Percentiles rank a stretch among this genome's conserved stretches.
phyloP scores from a whole-genome alignment of 2,888 invertebrate species.

The Zhuqinia jingwanae region DNA sequence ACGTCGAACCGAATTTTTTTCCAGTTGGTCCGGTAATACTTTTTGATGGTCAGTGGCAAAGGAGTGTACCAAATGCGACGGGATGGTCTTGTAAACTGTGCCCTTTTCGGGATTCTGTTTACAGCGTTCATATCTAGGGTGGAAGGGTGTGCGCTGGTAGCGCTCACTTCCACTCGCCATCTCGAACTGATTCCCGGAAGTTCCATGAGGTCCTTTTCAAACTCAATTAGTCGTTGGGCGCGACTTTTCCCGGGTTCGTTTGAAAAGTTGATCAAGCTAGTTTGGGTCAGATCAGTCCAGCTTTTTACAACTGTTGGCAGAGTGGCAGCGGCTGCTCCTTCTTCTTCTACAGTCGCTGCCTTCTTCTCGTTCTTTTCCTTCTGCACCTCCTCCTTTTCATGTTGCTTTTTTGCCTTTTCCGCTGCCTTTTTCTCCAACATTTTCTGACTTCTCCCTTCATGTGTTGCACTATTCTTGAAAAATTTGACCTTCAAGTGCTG shows the following conservation, averaged over 20 bases:
- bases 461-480: neutral
- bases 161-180: neutral
- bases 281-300: neutral
- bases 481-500: constrained; percentile 35
- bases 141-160: neutral
- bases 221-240: neutral
- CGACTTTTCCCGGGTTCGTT: neutral
- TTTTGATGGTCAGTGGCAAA: constrained; percentile 50
- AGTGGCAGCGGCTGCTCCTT: neutral
- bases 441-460: neutral
- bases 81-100: constrained; percentile 26
- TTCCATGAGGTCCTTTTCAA: constrained; percentile 19
- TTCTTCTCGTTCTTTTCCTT: neutral
- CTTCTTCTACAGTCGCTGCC: neutral
- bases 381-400: neutral
- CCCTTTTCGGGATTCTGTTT: neutral
- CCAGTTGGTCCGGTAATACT: constrained; percentile 67
- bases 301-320: neutral
- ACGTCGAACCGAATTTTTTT: constrained; percentile 52
- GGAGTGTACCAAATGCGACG: constrained; percentile 56
- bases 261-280: neutral
- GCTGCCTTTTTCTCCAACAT: neutral
- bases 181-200: constrained; percentile 32
- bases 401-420: neutral
- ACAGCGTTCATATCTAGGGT: neutral